These are phyloP conservation scores for Atta texana DNA, from an alignment of 1,140 invertebrate genomes.

Conservation along the genomic window DNA sequence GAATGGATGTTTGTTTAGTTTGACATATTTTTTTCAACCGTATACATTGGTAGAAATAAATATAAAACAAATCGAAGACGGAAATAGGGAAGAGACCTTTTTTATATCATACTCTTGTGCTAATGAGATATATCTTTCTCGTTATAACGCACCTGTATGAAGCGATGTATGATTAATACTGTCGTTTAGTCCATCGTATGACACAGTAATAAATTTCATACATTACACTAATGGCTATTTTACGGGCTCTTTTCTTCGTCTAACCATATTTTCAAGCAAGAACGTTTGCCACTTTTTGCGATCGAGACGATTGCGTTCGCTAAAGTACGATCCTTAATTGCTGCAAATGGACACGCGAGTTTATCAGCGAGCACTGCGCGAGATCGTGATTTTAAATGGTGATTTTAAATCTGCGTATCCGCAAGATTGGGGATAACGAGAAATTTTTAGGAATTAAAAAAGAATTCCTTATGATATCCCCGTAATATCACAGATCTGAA, in stretches of 20 bases:
- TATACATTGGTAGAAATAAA: no score
- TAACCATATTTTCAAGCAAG: constrained; percentile 37
- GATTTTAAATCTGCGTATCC: not conserved
- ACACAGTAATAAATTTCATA: constrained; percentile 51
- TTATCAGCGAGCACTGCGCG: constrained; percentile 6
- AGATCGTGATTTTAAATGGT: constrained; percentile 1
- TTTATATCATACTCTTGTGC: not conserved
- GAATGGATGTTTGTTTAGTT: no score
- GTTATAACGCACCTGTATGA: constrained; percentile 1
- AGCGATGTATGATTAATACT: constrained; percentile 23
- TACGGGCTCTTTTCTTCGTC: not conserved
- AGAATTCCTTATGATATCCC: not conserved
- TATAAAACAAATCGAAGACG: no score
- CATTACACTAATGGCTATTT: not conserved
- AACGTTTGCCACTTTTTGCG: constrained; percentile 48
- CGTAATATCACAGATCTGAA: not conserved
- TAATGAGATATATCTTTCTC: constrained; percentile 18
- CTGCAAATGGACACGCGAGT: constrained; percentile 33
- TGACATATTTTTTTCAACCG: no score
- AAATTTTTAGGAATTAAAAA: not conserved
- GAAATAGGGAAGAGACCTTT: no score
- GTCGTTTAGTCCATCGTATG: not conserved
- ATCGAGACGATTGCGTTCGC: constrained; percentile 52
- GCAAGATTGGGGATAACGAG: constrained; percentile 5
- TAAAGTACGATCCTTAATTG: constrained; percentile 63